Conservation (phyloP, 2,113 vertebrate species). For the Castor canadensis region DNA sequence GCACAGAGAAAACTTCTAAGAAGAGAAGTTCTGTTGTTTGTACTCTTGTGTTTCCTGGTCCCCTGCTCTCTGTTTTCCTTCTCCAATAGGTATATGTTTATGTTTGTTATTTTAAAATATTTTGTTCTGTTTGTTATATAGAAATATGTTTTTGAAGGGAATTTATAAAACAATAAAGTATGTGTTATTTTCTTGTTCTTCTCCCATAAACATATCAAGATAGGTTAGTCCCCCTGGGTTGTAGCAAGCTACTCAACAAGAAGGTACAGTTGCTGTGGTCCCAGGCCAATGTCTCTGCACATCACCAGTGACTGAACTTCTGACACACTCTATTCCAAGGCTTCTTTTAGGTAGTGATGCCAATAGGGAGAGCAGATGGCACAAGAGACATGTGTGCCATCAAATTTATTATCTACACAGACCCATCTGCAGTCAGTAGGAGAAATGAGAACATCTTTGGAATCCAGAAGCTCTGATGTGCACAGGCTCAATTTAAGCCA, state of each 20-base stretch:
- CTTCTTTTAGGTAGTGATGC: background rate
- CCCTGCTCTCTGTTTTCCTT: background rate
- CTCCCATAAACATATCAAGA: background rate
- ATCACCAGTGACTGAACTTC: no score
- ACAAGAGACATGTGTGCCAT: accelerated
- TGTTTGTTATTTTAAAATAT: background rate
- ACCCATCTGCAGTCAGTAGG: background rate
- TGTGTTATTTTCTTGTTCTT: background rate
- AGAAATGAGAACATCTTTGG: background rate
- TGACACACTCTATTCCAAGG: background rate
- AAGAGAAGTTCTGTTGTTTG: background rate
- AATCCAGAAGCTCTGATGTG: background rate
- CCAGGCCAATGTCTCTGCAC: background rate
- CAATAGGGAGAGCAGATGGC: background rate
- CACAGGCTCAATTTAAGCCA: background rate
- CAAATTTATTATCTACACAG: background rate
- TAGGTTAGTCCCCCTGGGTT: background rate
- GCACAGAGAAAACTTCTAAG: background rate
- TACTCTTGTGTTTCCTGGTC: background rate
- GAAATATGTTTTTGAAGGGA: background rate
- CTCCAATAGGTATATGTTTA: background rate
- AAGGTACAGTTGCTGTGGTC: background rate
- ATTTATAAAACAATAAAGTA: background rate
- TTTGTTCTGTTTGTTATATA: background rate
- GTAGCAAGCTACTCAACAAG: background rate